These are phyloP conservation scores for Leptothorax acervorum DNA, from an alignment of 2,888 invertebrate species.

Conservation along the genomic window DNA sequence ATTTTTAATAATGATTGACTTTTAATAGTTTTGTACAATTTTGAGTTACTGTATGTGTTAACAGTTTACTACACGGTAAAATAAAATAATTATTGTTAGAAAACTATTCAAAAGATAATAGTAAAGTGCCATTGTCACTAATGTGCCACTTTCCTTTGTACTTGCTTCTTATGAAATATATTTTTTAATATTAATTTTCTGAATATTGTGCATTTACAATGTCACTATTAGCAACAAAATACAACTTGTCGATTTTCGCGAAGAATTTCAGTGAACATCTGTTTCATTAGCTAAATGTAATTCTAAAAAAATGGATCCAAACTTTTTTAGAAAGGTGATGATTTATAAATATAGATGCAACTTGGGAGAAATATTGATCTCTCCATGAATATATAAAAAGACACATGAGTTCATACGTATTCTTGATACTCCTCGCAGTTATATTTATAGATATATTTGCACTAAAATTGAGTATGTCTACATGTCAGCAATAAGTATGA, in stretches of 20 bases:
- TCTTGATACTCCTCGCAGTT: constrained; percentile 31
- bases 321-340: constrained; percentile 8
- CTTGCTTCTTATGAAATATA: neutral
- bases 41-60: neutral
- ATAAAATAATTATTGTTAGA: neutral
- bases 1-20: neutral
- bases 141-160: neutral
- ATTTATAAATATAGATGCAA: constrained; percentile 44
- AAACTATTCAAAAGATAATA: neutral
- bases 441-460: constrained; percentile 50
- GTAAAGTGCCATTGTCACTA: neutral
- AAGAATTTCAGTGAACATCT: neutral
- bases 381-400: constrained; percentile 39
- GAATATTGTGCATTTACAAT: neutral
- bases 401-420: constrained; percentile 34
- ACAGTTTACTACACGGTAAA: neutral
- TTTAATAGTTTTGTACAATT: neutral
- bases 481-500: constrained; percentile 41
- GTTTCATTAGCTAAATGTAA: constrained; percentile 19
- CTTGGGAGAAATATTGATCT: constrained; percentile 48
- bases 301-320: constrained; percentile 2
- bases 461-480: constrained; percentile 46
- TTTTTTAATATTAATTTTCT: neutral
- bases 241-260: neutral
- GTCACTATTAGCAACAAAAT: neutral